Percentiles rank a stretch among this genome's conserved stretches.
phyloP scores from a whole-genome alignment of 2,113 vertebrate genomes.

The Poicephalus gulielmi region DNA sequence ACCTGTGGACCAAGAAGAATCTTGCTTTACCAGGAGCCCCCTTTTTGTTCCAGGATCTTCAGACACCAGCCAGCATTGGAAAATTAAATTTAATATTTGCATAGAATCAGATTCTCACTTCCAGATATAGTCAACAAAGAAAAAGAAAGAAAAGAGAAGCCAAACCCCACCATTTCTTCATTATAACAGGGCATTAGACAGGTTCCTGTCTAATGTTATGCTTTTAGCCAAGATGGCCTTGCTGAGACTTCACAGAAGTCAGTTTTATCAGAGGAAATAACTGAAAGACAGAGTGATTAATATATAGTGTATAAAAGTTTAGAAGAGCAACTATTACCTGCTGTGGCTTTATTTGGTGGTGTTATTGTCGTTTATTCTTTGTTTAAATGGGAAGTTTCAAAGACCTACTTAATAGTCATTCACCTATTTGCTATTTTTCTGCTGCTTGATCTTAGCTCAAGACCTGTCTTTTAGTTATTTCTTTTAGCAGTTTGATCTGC shows the following conservation, averaged over 20 bases:
- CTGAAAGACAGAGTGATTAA: slow-evolving; percentile 86
- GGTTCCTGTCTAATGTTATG: slow-evolving; percentile 54
- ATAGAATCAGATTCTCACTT: slow-evolving; percentile 58
- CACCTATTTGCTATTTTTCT: slow-evolving; percentile 79
- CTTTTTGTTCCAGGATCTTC: slow-evolving; percentile 65
- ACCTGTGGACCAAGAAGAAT: slow-evolving; percentile 71
- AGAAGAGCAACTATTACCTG: slow-evolving; percentile 87
- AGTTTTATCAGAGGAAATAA: slow-evolving; percentile 83
- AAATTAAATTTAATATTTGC: slow-evolving; percentile 38
- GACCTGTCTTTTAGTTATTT: slow-evolving; percentile 90
- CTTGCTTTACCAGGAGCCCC: slow-evolving; percentile 67
- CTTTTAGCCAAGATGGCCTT: slow-evolving; percentile 79
- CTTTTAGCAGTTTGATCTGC: slow-evolving; percentile 77
- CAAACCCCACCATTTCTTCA: slow-evolving; percentile 60
- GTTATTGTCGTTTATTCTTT: slow-evolving; percentile 85
- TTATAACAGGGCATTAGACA: slow-evolving; percentile 70
- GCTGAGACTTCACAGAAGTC: slow-evolving; percentile 78
- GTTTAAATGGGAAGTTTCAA: slow-evolving; percentile 82
- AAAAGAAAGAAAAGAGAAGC: slow-evolving; percentile 25
- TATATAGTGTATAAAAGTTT: slow-evolving; percentile 86
- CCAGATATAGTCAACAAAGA: slow-evolving; percentile 31
- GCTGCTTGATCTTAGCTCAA: slow-evolving; percentile 79
- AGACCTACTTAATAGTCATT: slow-evolving; percentile 79
- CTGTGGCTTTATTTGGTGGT: slow-evolving; percentile 92
- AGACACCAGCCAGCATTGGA: slow-evolving; percentile 66